Evolutionary conservation across 2,888 invertebrate genomes (phyloP), one percentile per base, ranked within the genome.

Genomic region (Iphiclides podalirius): DNA sequence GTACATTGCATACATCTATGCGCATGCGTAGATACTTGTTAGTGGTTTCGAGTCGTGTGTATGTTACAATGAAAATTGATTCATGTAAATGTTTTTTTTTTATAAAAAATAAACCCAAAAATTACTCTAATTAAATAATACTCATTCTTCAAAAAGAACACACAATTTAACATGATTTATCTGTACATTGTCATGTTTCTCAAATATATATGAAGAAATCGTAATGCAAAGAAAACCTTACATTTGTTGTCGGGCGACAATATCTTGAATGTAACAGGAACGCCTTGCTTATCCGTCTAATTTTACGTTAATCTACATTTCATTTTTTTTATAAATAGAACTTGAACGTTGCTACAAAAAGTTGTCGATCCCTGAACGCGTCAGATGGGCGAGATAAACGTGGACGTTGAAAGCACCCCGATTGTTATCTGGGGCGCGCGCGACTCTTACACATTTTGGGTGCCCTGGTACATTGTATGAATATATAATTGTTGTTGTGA

Each of bases 391-490:
- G 59, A 61, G 78, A 80, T 80, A 79, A 28, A 68, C 15, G 34
- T 39, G 66, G 58, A 63, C 65, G 79, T 77, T 80, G 81, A 81
- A 80, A 81, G 72, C 72, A 61, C 69, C 73, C 71, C 61, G 78
- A 79, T 79, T 51, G 48, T 75, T 74, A 79, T 64, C 64, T 44
- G 15, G n/a, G n/a, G n/a, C n/a, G n/a, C n/a, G n/a, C 38, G 33
- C 63, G 66, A 68, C 79, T 84, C 80, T 80, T 81, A 76, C 75
- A 77, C 73, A 72, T 70, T 79, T 83, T 76, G 83, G 77, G 72
- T 67, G 68, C 74, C 82, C 80, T 84, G 74, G 79, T 83, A 81
- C 79, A 72, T 72, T 73, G 74, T 79, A 77, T 81, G 83, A 84
- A 79, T 84, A 72, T 73, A 70, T 77, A 79, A 80, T 79, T 2